phyloP scores from a whole-genome alignment of 64 coral and sea anemone genomes.

The Montipora sp. region DNA sequence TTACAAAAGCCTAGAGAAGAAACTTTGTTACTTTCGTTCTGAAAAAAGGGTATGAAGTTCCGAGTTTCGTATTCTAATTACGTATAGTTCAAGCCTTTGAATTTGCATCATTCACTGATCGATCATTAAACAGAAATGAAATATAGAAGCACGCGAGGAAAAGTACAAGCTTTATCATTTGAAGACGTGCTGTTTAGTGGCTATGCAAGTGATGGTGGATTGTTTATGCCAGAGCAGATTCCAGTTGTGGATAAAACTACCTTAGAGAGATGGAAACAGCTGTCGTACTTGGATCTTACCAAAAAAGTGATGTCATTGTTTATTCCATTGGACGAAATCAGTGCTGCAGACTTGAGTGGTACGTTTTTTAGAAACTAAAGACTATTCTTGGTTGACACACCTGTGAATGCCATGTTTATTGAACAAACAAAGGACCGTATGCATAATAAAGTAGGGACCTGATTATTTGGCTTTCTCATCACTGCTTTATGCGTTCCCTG shows the following conservation, averaged over 20 bases:
- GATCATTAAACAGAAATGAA: slow-evolving; percentile 65
- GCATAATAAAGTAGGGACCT: too few species aligned
- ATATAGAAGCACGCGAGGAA: slow-evolving; percentile 86
- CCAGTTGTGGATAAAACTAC: slow-evolving; percentile 57
- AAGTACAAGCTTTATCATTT: slow-evolving; percentile 69
- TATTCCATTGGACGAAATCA: slow-evolving; percentile 80
- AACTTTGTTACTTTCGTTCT: too few species aligned
- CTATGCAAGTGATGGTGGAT: slow-evolving; percentile 87
- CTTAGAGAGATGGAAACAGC: slow-evolving; percentile 65
- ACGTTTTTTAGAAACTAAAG: not conserved
- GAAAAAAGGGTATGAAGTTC: too few species aligned
- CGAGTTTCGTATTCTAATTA: too few species aligned
- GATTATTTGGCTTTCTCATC: too few species aligned
- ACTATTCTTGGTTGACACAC: too few species aligned
- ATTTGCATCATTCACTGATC: too few species aligned
- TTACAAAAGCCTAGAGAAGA: too few species aligned
- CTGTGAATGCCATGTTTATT: too few species aligned
- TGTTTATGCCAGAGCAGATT: slow-evolving; percentile 82
- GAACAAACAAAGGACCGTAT: too few species aligned
- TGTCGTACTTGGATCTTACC: slow-evolving; percentile 82
- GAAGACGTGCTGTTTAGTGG: slow-evolving; percentile 76
- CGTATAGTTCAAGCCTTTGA: too few species aligned
- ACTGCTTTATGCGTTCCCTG: too few species aligned
- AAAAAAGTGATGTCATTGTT: slow-evolving; percentile 81
- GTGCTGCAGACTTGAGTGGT: slow-evolving; percentile 71